Evolutionary conservation across 1,140 invertebrate species (phyloP).

Genomic region (Kradibia gibbosae): DNA sequence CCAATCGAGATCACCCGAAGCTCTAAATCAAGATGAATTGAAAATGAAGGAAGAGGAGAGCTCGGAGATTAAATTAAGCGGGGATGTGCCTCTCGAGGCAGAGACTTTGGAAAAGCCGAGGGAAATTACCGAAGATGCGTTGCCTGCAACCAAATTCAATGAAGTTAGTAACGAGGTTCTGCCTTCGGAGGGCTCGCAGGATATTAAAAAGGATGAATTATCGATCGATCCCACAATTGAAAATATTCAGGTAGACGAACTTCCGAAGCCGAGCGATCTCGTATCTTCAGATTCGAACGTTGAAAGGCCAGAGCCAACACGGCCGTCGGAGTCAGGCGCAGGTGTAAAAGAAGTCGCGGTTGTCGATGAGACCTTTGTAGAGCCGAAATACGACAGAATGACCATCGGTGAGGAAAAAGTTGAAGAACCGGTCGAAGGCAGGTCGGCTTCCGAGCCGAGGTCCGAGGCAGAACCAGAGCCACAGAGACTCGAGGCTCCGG

Average conservation of each 20-base stretch:
- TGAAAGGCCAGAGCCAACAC: background rate
- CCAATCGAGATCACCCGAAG: conserved; percentile 22
- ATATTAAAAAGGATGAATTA: background rate
- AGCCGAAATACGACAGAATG: background rate
- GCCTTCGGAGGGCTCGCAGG: background rate
- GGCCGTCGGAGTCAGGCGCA: background rate
- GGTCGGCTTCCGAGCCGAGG: background rate
- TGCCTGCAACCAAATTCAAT: background rate
- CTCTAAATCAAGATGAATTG: background rate
- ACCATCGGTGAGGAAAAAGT: background rate
- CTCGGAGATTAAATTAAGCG: background rate
- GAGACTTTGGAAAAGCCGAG: background rate
- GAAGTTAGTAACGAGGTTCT: background rate
- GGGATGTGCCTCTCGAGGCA: background rate
- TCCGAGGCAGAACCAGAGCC: background rate
- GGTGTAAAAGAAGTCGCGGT: background rate
- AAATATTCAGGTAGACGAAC: background rate
- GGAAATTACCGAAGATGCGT: background rate
- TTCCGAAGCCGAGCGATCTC: background rate
- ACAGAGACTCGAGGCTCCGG: background rate
- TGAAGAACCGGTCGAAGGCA: background rate
- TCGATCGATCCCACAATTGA: background rate
- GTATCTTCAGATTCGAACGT: background rate
- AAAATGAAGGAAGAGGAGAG: background rate
- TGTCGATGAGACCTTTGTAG: background rate